Conservation (phyloP, 2,797 vertebrate genomes). For the Sebastes wilsoni region DNA sequence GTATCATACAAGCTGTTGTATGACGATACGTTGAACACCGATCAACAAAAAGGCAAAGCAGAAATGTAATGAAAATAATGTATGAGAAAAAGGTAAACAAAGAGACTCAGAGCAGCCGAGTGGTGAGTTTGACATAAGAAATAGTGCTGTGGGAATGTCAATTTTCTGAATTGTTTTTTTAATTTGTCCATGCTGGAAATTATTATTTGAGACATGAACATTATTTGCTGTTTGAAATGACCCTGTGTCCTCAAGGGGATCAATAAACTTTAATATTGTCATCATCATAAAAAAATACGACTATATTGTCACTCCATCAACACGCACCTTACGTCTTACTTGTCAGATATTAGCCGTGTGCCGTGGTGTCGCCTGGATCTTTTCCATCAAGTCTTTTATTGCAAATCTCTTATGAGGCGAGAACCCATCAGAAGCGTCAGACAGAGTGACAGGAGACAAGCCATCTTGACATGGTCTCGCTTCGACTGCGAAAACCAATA, state of each 20-base stretch:
- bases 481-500: constrained; percentile 50
- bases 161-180: background rate
- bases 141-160: background rate
- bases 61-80: too few relatives aligned
- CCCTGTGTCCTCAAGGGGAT: background rate
- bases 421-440: background rate
- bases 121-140: background rate
- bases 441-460: constrained; percentile 20
- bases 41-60: too few relatives aligned
- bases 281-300: background rate
- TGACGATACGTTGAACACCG: too few relatives aligned
- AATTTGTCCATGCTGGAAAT: background rate
- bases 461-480: constrained; percentile 26
- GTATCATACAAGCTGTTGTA: too few relatives aligned
- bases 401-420: constrained; percentile 4
- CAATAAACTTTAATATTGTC: background rate
- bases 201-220: background rate
- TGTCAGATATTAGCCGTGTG: background rate
- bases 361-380: background rate
- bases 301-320: background rate
- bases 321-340: background rate
- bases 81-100: too few relatives aligned
- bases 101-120: background rate
- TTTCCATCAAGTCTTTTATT: background rate
- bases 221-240: background rate